A percentile compares a stretch with the other conserved stretches of the same genome.
Evolutionary conservation across 2,113 vertebrate genomes (phyloP).

Genomic region (Prunella fulvescens): DNA sequence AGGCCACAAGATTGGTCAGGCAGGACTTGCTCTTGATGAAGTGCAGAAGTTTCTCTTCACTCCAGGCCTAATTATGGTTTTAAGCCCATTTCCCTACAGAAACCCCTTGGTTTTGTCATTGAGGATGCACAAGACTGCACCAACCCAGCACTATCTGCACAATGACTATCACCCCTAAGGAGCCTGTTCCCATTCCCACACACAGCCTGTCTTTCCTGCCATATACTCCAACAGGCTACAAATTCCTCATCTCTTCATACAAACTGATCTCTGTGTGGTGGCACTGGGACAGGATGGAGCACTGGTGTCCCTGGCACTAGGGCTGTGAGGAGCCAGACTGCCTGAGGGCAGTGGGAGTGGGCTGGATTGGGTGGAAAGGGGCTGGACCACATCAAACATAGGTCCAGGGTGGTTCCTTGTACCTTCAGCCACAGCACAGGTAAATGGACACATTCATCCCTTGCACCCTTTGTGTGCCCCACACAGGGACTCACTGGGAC

Average conservation of each 20-base stretch:
- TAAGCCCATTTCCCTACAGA: background rate
- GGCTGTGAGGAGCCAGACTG: background rate
- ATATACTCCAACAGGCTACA: fast-evolving
- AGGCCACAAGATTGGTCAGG: background rate
- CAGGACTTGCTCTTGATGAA: fast-evolving
- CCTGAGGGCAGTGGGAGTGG: background rate
- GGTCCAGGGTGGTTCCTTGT: background rate
- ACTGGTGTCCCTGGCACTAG: fast-evolving
- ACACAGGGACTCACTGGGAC: too few species aligned
- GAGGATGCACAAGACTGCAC: background rate
- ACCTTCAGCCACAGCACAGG: background rate
- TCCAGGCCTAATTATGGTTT: background rate
- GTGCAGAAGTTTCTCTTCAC: background rate
- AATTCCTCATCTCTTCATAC: background rate
- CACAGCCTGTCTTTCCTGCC: fast-evolving
- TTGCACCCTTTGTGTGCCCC: background rate
- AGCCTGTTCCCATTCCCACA: background rate
- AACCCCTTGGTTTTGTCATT: background rate
- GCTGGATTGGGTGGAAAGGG: background rate
- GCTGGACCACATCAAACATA: background rate
- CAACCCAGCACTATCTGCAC: background rate
- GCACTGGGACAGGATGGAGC: background rate
- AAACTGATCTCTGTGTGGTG: background rate
- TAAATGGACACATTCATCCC: background rate
- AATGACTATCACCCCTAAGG: too few species aligned